phyloP scores from a whole-genome alignment of 2,888 invertebrate species.

The Allacma fusca region DNA sequence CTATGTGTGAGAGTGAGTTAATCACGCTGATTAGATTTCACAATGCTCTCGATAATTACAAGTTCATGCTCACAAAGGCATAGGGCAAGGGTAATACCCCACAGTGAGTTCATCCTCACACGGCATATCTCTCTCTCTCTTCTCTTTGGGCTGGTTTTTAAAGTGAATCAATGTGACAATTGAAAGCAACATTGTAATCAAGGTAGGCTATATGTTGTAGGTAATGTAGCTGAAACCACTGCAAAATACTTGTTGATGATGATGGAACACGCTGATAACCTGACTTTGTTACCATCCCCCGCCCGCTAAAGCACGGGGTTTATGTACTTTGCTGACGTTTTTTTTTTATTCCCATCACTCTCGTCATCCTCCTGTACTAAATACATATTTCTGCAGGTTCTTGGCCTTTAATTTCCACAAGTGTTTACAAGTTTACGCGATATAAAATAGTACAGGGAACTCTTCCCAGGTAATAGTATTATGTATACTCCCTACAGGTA shows the following conservation, averaged over 20 bases:
- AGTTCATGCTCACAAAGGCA: not conserved
- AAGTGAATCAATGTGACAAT: slow-evolving; percentile 26
- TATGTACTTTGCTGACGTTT: not conserved
- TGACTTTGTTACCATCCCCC: slow-evolving; percentile 7
- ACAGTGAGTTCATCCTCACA: not conserved
- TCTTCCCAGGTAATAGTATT: too few species aligned
- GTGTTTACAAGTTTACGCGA: slow-evolving; percentile 36
- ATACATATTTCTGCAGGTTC: slow-evolving; percentile 35
- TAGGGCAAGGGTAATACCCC: not conserved
- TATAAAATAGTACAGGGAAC: not conserved
- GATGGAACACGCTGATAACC: slow-evolving; percentile 2
- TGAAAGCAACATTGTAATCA: slow-evolving; percentile 13
- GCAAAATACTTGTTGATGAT: not conserved
- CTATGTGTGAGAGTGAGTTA: not conserved
- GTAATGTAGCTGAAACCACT: not conserved
- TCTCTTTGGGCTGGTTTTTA: not conserved
- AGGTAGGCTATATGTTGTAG: not conserved
- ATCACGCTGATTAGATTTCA: not conserved
- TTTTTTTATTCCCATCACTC: not conserved
- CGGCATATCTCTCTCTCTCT: too few species aligned
- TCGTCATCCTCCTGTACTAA: slow-evolving; percentile 23
- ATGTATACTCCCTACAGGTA: too few species aligned
- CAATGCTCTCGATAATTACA: not conserved
- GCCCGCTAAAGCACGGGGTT: slow-evolving; percentile 3
- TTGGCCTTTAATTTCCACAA: slow-evolving; percentile 35